These are phyloP conservation scores for Phymorhynchus buccinoides DNA, from an alignment of 1,140 invertebrate genomes.

Conservation along the genomic window DNA sequence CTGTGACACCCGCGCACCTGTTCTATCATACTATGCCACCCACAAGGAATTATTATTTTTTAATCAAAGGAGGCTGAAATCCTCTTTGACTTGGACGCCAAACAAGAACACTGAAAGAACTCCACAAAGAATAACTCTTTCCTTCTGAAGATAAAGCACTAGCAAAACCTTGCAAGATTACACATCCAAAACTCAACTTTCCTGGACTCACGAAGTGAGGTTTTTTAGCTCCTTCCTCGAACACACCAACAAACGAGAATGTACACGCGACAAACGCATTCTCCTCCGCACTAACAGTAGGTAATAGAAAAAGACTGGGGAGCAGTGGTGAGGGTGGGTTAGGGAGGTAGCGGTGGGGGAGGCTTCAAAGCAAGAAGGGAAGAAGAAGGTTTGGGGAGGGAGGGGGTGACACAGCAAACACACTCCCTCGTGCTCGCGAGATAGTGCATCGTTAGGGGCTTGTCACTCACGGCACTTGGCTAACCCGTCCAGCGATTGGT, in stretches of 20 bases:
- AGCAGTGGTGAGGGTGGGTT: not conserved
- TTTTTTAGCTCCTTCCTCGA: not conserved
- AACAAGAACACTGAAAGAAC: not conserved
- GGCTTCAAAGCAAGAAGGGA: not conserved
- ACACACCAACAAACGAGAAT: constrained; percentile 17
- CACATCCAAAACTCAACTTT: not conserved
- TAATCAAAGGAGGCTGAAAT: too few relatives aligned
- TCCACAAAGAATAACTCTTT: not conserved
- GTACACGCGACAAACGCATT: constrained; percentile 28
- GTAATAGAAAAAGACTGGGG: constrained; percentile 26
- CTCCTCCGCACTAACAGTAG: constrained; percentile 20
- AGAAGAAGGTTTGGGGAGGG: not conserved
- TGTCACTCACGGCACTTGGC: constrained; percentile 36
- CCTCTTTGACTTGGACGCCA: too few relatives aligned
- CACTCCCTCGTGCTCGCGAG: constrained; percentile 30
- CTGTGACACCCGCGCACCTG: too few relatives aligned
- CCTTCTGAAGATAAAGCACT: not conserved
- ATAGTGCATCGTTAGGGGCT: constrained; percentile 38
- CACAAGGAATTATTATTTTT: too few relatives aligned
- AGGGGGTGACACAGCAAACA: constrained; percentile 10
- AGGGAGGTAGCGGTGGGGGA: constrained; percentile 2
- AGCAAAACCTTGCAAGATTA: not conserved
- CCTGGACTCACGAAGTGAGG: not conserved
- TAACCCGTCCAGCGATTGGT: constrained; percentile 34
- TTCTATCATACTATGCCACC: too few relatives aligned